A percentile compares a stretch with the other conserved stretches of the same genome.
Conservation (phyloP, 2,797 vertebrate genomes). For the Clarias fuscus region DNA sequence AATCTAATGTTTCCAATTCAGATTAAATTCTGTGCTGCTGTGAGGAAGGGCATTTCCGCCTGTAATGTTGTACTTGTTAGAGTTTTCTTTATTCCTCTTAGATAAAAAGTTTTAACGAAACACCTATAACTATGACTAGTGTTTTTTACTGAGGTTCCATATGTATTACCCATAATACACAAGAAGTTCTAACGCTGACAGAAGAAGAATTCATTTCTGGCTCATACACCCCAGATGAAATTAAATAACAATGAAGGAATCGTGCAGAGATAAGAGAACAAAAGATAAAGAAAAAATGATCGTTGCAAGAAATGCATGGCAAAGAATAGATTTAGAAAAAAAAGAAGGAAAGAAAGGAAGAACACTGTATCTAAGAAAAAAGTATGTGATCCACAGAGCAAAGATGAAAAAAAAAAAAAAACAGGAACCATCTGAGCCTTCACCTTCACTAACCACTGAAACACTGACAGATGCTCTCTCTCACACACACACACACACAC, state of each 20-base stretch:
- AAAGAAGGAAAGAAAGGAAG: neutral
- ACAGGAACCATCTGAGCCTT: neutral
- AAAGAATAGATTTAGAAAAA: neutral
- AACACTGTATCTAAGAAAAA: too few species aligned
- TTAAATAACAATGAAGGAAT: neutral
- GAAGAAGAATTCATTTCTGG: neutral
- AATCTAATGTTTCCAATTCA: neutral
- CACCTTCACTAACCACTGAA: neutral
- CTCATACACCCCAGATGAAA: neutral
- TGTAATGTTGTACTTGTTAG: too few species aligned
- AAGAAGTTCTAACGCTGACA: neutral
- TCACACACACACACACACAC: constrained; percentile 8
- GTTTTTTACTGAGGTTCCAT: neutral
- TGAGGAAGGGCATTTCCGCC: neutral
- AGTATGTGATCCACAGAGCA: neutral
- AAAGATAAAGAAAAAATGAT: constrained; percentile 38
- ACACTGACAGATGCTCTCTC: neutral
- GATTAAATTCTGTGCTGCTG: neutral
- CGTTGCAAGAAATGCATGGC: neutral
- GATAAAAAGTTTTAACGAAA: neutral
- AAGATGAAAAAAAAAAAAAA: neutral
- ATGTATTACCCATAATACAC: neutral
- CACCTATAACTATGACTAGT: too few species aligned
- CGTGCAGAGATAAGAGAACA: neutral
- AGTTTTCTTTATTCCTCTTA: neutral